Evolutionary conservation across 2,797 vertebrate species (phyloP).

Genomic region (Carcharodon carcharias): DNA sequence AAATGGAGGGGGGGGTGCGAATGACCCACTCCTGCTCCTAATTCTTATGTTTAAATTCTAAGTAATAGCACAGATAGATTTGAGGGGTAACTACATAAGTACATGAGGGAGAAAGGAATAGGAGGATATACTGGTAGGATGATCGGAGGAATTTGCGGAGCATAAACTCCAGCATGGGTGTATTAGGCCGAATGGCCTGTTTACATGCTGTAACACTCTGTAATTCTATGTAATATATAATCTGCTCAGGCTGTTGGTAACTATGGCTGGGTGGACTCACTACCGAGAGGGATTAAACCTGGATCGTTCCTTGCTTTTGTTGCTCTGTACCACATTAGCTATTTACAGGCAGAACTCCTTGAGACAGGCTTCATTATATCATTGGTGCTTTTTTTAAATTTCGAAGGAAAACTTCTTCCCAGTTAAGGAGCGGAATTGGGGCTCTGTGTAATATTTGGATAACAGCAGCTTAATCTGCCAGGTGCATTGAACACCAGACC

Average conservation of each 20-base stretch:
- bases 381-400: background rate
- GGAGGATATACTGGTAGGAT: background rate
- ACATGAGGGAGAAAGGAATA: background rate
- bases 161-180: background rate
- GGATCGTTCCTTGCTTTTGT: background rate
- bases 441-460: background rate
- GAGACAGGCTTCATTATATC: background rate
- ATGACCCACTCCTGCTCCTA: background rate
- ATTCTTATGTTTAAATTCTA: background rate
- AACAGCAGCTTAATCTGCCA: slow-evolving; percentile 5
- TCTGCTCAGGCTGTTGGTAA: background rate
- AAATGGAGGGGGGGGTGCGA: too few relatives aligned
- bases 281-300: background rate
- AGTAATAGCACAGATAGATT: background rate
- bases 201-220: background rate
- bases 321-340: background rate
- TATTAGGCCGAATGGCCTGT: background rate
- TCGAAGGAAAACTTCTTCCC: background rate
- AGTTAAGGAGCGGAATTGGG: background rate
- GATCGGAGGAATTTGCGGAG: background rate
- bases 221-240: background rate
- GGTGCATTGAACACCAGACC: background rate
- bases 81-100: background rate
- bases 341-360: background rate
- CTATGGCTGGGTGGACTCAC: background rate